Percentiles rank a stretch among this genome's conserved stretches.
These are phyloP conservation scores for Eubasilissa splendida DNA, from an alignment of 2,888 invertebrate genomes.

Conservation along the genomic window DNA sequence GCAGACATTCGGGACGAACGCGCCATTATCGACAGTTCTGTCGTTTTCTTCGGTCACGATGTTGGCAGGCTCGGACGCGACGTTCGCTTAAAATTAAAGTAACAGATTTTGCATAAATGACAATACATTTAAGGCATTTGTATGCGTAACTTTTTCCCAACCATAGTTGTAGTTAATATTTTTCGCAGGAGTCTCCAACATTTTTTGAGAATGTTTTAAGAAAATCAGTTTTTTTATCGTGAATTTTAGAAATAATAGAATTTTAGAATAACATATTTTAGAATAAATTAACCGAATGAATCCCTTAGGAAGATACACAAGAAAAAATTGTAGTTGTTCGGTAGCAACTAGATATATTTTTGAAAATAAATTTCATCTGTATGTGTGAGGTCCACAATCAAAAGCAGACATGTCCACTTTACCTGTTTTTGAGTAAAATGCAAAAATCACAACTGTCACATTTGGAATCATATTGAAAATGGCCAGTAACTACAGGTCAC, in stretches of 20 bases:
- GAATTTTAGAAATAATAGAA: too few species aligned
- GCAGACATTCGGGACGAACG: not conserved
- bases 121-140: slow-evolving; percentile 30
- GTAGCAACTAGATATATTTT: not conserved
- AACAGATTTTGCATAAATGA: slow-evolving; percentile 49
- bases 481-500: too few species aligned
- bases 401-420: too few species aligned
- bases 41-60: not conserved
- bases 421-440: too few species aligned
- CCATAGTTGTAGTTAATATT: slow-evolving; percentile 6
- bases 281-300: too few species aligned
- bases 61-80: slow-evolving; percentile 3
- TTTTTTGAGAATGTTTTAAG: not conserved
- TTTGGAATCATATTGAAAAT: too few species aligned
- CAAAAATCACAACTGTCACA: too few species aligned
- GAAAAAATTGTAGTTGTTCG: not conserved
- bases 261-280: too few species aligned
- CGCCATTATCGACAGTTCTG: not conserved
- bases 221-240: too few species aligned
- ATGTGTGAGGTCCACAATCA: too few species aligned
- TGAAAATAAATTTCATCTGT: too few species aligned
- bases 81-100: slow-evolving; percentile 2
- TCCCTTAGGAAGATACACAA: not conserved
- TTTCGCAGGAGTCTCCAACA: slow-evolving; percentile 30
- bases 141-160: slow-evolving; percentile 39